Percentiles rank a stretch among this genome's conserved stretches.
Evolutionary conservation across 2,888 invertebrate genomes (phyloP).

Genomic region (Andrena bucephala): DNA sequence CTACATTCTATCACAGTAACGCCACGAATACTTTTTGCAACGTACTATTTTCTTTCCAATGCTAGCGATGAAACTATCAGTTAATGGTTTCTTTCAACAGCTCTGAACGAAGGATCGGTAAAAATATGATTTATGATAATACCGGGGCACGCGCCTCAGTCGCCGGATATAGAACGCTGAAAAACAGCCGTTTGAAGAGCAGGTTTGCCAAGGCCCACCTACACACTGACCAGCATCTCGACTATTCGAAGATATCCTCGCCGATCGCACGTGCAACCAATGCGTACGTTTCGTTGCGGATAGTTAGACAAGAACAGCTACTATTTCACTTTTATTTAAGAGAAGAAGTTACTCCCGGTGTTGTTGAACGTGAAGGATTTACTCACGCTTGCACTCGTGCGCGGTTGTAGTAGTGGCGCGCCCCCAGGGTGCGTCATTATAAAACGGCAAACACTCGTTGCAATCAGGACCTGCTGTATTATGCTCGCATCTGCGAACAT

Average conservation of each 20-base stretch:
- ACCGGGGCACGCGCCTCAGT: background rate
- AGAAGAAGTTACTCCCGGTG: background rate
- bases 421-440: conserved; percentile 98
- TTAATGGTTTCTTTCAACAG: background rate
- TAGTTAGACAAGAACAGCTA: background rate
- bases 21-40: too few species aligned
- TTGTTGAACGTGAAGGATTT: background rate
- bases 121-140: conserved; percentile 23
- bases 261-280: background rate
- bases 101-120: background rate
- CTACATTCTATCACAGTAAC: too few species aligned
- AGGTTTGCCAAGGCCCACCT: conserved; percentile 60
- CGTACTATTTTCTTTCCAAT: too few species aligned
- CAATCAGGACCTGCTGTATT: conserved; percentile 98
- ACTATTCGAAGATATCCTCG: conserved; percentile 23
- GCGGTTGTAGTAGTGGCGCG: conserved; percentile 95
- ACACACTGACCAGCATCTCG: conserved; percentile 28
- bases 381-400: conserved; percentile 97
- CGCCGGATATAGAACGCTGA: conserved; percentile 38
- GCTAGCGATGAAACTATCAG: background rate
- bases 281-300: background rate
- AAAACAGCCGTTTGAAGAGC: conserved; percentile 56
- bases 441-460: conserved; percentile 96
- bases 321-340: background rate
- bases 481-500: conserved; percentile 92